phyloP scores from a whole-genome alignment of 2,113 vertebrate species.

The Micromys minutus region DNA sequence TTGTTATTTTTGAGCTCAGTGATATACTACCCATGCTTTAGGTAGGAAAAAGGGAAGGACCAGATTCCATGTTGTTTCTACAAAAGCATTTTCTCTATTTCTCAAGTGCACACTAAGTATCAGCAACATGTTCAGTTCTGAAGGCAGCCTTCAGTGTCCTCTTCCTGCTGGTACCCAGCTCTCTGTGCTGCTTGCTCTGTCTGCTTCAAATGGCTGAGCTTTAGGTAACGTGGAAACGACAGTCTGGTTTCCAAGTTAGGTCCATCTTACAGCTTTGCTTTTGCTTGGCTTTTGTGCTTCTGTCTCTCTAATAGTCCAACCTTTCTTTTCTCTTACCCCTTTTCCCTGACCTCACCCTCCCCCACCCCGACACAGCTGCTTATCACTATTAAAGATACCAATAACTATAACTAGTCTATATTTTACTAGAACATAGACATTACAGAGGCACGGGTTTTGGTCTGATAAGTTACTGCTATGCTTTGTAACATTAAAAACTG shows the following conservation, averaged over 20 bases:
- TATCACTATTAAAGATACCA: not conserved
- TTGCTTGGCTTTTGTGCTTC: not conserved
- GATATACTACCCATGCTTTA: not conserved
- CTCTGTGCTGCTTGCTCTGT: not conserved
- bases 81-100: slow-evolving; percentile 30
- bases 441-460: not conserved
- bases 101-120: not conserved
- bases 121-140: not conserved
- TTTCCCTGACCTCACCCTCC: not conserved
- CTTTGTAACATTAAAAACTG: not conserved
- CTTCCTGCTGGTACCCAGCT: not conserved
- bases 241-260: not conserved
- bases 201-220: not conserved
- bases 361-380: not conserved
- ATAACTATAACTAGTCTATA: not conserved
- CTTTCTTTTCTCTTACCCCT: not conserved
- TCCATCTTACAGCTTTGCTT: not conserved
- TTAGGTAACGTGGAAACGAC: not conserved
- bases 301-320: not conserved
- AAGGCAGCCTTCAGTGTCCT: not conserved
- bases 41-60: not conserved
- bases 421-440: not conserved
- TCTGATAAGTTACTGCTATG: not conserved
- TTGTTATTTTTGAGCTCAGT: not conserved
- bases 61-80: not conserved